phyloP scores from a whole-genome alignment of 2,113 vertebrate genomes.

The Callionymus lyra region DNA sequence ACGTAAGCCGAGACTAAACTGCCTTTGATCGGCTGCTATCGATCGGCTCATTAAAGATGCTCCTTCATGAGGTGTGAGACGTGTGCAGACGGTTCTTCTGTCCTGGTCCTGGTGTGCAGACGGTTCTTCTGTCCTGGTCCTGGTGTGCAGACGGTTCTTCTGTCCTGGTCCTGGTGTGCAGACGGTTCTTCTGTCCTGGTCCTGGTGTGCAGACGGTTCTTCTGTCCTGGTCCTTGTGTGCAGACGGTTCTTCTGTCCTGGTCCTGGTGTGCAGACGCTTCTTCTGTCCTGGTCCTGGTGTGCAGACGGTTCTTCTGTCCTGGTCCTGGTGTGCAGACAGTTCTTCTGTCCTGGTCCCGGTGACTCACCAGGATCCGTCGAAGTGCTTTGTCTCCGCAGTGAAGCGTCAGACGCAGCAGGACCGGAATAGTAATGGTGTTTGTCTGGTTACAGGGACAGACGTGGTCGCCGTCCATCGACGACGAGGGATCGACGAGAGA shows the following conservation, averaged over 20 bases:
- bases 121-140: slow-evolving; percentile 39
- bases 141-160: slow-evolving; percentile 44
- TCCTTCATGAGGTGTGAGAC: slow-evolving; percentile 32
- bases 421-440: slow-evolving; percentile 30
- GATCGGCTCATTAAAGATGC: slow-evolving; percentile 42
- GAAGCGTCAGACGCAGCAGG: slow-evolving; percentile 29
- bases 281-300: too few relatives aligned
- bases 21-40: slow-evolving; percentile 44
- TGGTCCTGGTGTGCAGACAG: slow-evolving; percentile 16
- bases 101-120: slow-evolving; percentile 26
- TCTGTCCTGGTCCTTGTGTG: too few relatives aligned
- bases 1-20: slow-evolving; percentile 21
- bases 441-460: slow-evolving; percentile 51
- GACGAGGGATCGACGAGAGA: slow-evolving; percentile 63
- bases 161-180: slow-evolving; percentile 21
- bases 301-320: slow-evolving; percentile 45
- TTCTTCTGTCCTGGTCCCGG: too few relatives aligned
- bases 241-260: slow-evolving; percentile 42
- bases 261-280: slow-evolving; percentile 17
- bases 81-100: slow-evolving; percentile 45
- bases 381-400: slow-evolving; percentile 42
- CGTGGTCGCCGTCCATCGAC: slow-evolving; percentile 39
- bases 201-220: slow-evolving; percentile 16
- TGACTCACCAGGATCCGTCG: slow-evolving; percentile 41
- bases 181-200: slow-evolving; percentile 42